A percentile compares a stretch with the other conserved stretches of the same genome.
Conservation (phyloP, 2,113 vertebrate species). For the Pica pica region DNA sequence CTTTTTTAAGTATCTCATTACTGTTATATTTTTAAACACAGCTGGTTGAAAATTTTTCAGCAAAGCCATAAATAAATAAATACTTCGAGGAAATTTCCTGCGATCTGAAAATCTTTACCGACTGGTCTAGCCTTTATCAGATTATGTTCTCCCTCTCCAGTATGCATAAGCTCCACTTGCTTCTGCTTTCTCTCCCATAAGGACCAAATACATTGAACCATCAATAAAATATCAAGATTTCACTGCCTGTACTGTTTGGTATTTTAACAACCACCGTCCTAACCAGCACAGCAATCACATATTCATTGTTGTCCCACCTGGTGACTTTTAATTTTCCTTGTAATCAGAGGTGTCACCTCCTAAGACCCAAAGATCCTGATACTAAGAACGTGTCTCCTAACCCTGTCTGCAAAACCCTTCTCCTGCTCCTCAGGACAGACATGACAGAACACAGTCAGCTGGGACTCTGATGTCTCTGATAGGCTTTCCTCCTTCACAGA, state of each 20-base stretch:
- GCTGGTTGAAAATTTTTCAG: not conserved
- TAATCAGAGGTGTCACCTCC: not conserved
- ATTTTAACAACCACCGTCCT: not conserved
- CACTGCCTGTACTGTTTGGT: not conserved
- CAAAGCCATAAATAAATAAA: conserved; percentile 42
- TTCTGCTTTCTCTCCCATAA: not conserved
- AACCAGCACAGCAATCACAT: not conserved
- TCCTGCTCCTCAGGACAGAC: not conserved
- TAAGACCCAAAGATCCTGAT: not conserved
- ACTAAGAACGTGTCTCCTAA: not conserved
- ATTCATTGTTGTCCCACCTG: not conserved
- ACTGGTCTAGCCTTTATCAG: not conserved
- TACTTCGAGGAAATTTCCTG: conserved; percentile 24
- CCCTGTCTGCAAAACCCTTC: not conserved
- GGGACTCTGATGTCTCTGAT: not conserved
- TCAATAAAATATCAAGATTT: not conserved
- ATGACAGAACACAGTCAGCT: not conserved
- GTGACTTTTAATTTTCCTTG: not conserved
- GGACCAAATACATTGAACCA: not conserved
- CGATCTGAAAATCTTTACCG: not conserved
- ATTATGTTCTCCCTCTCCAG: not conserved
- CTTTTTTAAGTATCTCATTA: conserved; percentile 36
- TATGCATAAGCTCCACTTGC: not conserved
- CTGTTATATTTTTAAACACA: conserved; percentile 47
- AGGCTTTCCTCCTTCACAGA: not conserved